Evolutionary conservation across 2,888 invertebrate species (phyloP).

Genomic region (Odontocolon sp.): DNA sequence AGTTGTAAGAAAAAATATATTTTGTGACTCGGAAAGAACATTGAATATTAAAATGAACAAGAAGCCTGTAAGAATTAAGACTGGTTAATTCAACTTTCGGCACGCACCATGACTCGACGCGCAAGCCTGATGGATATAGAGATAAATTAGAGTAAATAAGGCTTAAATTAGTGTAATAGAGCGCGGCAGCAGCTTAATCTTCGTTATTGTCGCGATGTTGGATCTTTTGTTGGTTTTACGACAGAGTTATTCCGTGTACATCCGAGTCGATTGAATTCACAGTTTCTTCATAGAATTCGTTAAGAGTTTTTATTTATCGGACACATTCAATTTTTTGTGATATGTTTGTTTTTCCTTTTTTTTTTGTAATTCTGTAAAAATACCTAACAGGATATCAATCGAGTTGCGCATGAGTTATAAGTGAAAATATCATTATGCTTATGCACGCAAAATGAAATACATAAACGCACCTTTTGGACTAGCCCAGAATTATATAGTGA

Average conservation of each 20-base stretch:
- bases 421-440: too few relatives aligned
- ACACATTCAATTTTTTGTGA: constrained; percentile 31
- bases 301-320: constrained; percentile 23
- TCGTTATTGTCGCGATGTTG: constrained; percentile 68
- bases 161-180: constrained; percentile 74
- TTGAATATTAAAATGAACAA: not conserved
- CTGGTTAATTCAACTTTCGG: constrained; percentile 54
- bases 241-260: constrained; percentile 17
- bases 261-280: constrained; percentile 53
- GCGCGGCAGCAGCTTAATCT: constrained; percentile 77
- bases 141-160: constrained; percentile 78
- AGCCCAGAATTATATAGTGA: constrained; percentile 66
- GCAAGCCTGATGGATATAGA: constrained; percentile 71
- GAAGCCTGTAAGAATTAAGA: constrained; percentile 25
- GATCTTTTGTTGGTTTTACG: constrained; percentile 31
- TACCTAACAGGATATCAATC: too few relatives aligned
- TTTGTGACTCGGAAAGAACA: not conserved
- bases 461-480: constrained; percentile 55
- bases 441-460: constrained; percentile 42
- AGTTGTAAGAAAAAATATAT: not conserved
- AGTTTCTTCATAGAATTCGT: constrained; percentile 29
- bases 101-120: constrained; percentile 63
- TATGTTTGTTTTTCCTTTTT: too few relatives aligned
- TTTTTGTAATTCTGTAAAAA: too few relatives aligned
- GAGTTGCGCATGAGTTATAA: too few relatives aligned